Base-by-base conservation (phyloP, 2,797 vertebrate genomes). In the Pseudochirops cupreus region DNA sequence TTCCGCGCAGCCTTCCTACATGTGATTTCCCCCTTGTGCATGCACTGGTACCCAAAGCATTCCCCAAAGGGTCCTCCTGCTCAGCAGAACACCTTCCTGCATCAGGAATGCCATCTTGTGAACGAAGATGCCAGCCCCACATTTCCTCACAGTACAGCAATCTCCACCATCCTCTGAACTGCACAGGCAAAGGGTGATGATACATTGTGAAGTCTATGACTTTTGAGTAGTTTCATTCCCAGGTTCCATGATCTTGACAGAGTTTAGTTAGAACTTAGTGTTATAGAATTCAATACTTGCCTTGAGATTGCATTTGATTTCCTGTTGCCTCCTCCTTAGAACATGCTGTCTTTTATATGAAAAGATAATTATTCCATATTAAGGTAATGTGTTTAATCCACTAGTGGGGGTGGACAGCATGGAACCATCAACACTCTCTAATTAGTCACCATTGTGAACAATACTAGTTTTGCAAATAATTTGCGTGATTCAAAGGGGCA, bases 1-100 rank as follows among this genome's bases (percentile, higher is more conserved):
- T 99, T 99, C 98, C 98, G 98, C 74, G 94, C 96, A 59, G 99
- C 99, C 13, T 99, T 99, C 93, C 94, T 96, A 94, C 98, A 97
- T 1, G 97, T 99, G n/a, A 94, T 99, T 58, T 97, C 97, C 87
- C 98, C 98, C 90, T 95, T 96, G 93, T 98, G 98, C 97, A 98
- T 98, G 93, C 93, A 96, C 59, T 97, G 97, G 67, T 91, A 59
- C 1, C 89, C 95, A 7, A 97, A 96, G 74, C 95, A 97, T 1
- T 91, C 97, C 28, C 87, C 92, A 0, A 97, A 55, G 55, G 96
- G 57, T 58, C 96, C 95, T n/a, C 96, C 93, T 0, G 59, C 94
- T 58, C 98, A 98, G 93, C 97, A 96, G 92, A 98, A 96, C 74
- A 92, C 95, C 94, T 97, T 98, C 16, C 46, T 98, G 92, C 39